A percentile compares a stretch with the other conserved stretches of the same genome.
phyloP scores from a whole-genome alignment of 2,888 invertebrate genomes.

The Campaea margaritaria region DNA sequence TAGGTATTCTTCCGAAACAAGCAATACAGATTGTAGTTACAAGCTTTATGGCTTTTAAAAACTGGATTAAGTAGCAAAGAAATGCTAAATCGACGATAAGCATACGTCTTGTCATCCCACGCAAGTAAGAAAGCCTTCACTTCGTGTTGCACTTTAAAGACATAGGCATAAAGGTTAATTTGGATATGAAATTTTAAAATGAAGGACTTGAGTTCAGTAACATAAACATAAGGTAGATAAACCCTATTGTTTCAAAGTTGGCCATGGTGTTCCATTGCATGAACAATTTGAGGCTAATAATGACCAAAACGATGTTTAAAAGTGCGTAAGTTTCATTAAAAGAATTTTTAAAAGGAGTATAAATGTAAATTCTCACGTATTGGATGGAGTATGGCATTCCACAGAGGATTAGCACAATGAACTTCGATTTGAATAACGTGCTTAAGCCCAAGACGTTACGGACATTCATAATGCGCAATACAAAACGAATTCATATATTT shows the following conservation, averaged over 20 bases:
- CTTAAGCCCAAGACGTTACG: conserved; percentile 37
- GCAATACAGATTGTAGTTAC: conserved; percentile 75
- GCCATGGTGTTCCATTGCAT: conserved; percentile 31
- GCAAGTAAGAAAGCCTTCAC: conserved; percentile 46
- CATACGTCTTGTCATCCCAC: conserved; percentile 81
- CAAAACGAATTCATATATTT: conserved; percentile 18
- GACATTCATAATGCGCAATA: conserved; percentile 44
- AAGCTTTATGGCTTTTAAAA: conserved; percentile 78
- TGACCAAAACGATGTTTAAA: conserved; percentile 16
- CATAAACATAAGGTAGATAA: conserved; percentile 38
- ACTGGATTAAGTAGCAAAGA: conserved; percentile 82
- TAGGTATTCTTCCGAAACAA: conserved; percentile 62
- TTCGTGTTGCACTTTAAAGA: conserved; percentile 48
- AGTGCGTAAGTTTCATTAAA: conserved; percentile 18
- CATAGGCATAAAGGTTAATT: conserved; percentile 47
- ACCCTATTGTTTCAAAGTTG: conserved; percentile 39
- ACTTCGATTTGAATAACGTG: conserved; percentile 46
- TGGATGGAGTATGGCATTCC: conserved; percentile 65
- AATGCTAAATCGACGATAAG: conserved; percentile 81
- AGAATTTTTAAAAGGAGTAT: conserved; percentile 36
- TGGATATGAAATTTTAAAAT: conserved; percentile 32
- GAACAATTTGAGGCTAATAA: conserved; percentile 20
- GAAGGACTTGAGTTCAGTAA: conserved; percentile 28
- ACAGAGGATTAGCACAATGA: conserved; percentile 54
- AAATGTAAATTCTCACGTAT: conserved; percentile 45